These are phyloP conservation scores for Phoebastria nigripes DNA, from an alignment of 2,797 vertebrate species.

Conservation along the genomic window DNA sequence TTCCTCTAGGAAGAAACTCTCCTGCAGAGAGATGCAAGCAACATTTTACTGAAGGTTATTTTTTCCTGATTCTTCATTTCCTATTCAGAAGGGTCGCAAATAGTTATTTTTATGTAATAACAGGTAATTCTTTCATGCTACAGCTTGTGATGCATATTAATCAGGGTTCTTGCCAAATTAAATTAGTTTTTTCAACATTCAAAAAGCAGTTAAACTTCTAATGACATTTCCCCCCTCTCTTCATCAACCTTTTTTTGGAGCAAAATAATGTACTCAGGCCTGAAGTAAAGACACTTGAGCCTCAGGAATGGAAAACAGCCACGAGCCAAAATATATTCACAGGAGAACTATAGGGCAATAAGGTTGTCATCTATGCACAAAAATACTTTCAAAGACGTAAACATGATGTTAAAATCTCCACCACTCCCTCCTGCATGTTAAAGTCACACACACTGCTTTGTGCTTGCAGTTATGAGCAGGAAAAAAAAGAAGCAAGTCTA, in stretches of 20 bases:
- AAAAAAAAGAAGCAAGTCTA: not conserved
- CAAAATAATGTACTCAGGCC: conserved; percentile 49
- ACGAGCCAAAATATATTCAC: conserved; percentile 49
- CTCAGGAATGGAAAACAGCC: conserved; percentile 58
- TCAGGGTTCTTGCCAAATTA: conserved; percentile 44
- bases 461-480: not conserved
- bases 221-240: conserved; percentile 6
- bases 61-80: not conserved
- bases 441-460: not conserved
- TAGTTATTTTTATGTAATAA: not conserved
- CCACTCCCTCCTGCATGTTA: not conserved
- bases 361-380: conserved; percentile 30
- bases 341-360: conserved; percentile 40
- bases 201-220: conserved; percentile 61
- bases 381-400: conserved; percentile 49
- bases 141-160: conserved; percentile 35
- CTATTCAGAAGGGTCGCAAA: not conserved
- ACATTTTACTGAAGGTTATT: not conserved
- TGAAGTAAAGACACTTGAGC: conserved; percentile 50
- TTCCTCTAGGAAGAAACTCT: not conserved
- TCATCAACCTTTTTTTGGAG: conserved; percentile 56
- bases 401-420: conserved; percentile 17
- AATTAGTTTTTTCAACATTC: conserved; percentile 29
- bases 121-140: conserved; percentile 34
- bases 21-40: not conserved